These are phyloP conservation scores for Cheilosia urbana DNA, from an alignment of 2,888 invertebrate species.

Conservation along the genomic window DNA sequence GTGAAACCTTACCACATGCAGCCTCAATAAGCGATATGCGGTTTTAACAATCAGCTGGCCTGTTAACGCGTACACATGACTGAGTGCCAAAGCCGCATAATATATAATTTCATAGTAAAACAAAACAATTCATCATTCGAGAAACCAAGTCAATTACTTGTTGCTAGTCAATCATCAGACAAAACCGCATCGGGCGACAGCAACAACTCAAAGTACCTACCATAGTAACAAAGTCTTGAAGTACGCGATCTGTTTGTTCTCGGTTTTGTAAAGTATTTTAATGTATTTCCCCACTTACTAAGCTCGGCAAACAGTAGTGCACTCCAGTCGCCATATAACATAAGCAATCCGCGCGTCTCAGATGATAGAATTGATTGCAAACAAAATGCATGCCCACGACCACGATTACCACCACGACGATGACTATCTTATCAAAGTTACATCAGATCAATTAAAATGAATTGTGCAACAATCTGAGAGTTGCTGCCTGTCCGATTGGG, in stretches of 20 bases:
- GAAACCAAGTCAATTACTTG: slow-evolving; percentile 22
- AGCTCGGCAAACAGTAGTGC: slow-evolving; percentile 20
- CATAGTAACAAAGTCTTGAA: too few relatives aligned
- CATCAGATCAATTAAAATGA: slow-evolving; percentile 65
- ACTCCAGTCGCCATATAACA: slow-evolving; percentile 8
- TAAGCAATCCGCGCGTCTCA: slow-evolving; percentile 6
- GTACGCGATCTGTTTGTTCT: too few relatives aligned
- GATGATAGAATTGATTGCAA: slow-evolving; percentile 25
- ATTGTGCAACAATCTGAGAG: slow-evolving; percentile 60
- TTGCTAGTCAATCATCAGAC: slow-evolving; percentile 24
- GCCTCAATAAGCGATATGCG: too few relatives aligned
- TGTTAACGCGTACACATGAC: not conserved
- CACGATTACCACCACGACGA: not conserved
- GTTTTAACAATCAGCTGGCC: not conserved
- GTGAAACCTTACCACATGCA: too few relatives aligned
- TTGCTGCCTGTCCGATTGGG: slow-evolving; percentile 22
- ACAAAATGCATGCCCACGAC: slow-evolving; percentile 9
- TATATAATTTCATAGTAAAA: not conserved
- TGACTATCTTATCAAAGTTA: slow-evolving; percentile 47
- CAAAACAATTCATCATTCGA: slow-evolving; percentile 16
- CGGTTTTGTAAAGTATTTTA: not conserved
- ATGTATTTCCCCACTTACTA: slow-evolving; percentile 23
- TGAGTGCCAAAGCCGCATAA: slow-evolving; percentile 1
- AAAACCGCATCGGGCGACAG: not conserved
- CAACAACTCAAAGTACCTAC: not conserved